These are phyloP conservation scores for Reticulitermes speratus DNA, from an alignment of 1,140 invertebrate genomes.

Conservation along the genomic window DNA sequence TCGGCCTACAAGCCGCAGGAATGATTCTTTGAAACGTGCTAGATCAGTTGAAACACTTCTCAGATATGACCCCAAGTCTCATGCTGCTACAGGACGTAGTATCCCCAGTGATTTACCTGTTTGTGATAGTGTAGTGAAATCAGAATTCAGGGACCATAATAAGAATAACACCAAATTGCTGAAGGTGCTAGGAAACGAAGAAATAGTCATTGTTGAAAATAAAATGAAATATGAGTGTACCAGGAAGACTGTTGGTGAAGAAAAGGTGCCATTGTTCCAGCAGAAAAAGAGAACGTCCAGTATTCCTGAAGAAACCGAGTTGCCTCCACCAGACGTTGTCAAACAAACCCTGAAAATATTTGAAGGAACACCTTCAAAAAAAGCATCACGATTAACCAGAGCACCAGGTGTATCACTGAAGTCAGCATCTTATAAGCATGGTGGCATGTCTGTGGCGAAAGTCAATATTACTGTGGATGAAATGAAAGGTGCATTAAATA, in stretches of 20 bases:
- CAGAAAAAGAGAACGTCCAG: not conserved
- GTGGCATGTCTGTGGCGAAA: not conserved
- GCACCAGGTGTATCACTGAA: not conserved
- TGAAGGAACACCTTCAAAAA: slow-evolving; percentile 52
- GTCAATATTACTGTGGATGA: not conserved
- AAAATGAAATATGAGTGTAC: slow-evolving; percentile 16
- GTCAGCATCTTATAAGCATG: not conserved
- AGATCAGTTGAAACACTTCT: slow-evolving; percentile 79
- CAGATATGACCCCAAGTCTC: slow-evolving; percentile 40
- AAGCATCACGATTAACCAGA: not conserved
- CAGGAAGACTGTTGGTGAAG: not conserved
- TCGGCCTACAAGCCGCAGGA: slow-evolving; percentile 40
- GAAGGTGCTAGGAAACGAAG: slow-evolving; percentile 28
- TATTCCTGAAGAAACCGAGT: slow-evolving; percentile 72
- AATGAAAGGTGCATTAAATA: not conserved
- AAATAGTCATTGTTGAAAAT: slow-evolving; percentile 31
- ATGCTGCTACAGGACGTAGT: slow-evolving; percentile 18
- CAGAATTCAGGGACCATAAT: slow-evolving; percentile 16
- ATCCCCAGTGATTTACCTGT: not conserved
- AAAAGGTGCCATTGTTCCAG: slow-evolving; percentile 20
- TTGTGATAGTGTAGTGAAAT: not conserved
- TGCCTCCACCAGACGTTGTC: slow-evolving; percentile 81
- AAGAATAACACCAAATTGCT: slow-evolving; percentile 20
- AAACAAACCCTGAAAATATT: slow-evolving; percentile 81
- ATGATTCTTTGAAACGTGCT: slow-evolving; percentile 75